Percentiles rank a stretch among this genome's conserved stretches.
Conservation (phyloP, 2,113 vertebrate genomes). For the Mixornis gularis region DNA sequence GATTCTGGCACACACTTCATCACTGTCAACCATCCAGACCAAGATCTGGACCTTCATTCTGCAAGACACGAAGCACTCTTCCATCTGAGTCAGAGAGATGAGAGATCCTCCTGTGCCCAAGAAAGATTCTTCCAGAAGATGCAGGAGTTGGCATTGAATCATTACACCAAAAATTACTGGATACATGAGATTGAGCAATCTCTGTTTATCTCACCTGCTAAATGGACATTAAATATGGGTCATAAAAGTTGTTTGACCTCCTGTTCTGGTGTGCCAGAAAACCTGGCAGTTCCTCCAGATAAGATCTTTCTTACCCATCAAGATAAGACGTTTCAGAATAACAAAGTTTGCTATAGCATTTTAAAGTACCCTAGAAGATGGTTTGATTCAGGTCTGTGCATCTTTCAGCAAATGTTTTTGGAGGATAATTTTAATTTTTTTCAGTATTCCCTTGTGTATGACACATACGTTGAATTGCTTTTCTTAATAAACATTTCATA, state of each 20-base stretch:
- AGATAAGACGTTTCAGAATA: neutral
- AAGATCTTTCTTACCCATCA: neutral
- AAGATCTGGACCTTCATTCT: neutral
- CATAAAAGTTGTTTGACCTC: neutral
- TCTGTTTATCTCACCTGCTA: neutral
- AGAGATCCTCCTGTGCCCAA: neutral
- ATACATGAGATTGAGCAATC: neutral
- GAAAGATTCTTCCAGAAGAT: neutral
- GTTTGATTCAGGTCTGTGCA: neutral
- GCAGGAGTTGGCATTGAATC: neutral
- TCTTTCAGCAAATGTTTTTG: neutral
- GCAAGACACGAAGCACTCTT: neutral
- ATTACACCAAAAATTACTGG: neutral
- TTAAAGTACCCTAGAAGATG: neutral
- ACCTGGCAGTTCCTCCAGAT: neutral
- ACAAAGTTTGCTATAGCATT: neutral
- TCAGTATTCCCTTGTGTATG: neutral
- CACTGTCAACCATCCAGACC: neutral
- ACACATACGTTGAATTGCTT: neutral
- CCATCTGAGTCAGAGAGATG: neutral
- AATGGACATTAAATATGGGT: neutral
- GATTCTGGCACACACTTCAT: neutral
- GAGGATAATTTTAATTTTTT: neutral
- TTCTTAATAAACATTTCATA: neutral
- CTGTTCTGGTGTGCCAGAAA: neutral